Evolutionary conservation across 2,113 vertebrate species (phyloP).

Genomic region (Pachycephala philippinensis): DNA sequence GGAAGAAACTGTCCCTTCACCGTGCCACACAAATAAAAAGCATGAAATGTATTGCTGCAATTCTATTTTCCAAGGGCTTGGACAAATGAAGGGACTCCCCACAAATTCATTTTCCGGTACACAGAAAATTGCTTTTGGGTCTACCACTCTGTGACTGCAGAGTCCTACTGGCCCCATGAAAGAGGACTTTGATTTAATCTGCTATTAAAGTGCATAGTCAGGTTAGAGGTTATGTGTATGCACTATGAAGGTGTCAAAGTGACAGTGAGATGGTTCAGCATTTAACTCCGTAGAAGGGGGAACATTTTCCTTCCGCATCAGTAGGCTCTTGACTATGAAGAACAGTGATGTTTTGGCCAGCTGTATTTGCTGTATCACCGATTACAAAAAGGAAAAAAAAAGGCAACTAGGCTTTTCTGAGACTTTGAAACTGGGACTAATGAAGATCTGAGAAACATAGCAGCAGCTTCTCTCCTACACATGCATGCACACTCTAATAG

Average conservation of each 20-base stretch:
- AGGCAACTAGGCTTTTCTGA: not conserved
- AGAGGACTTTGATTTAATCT: not conserved
- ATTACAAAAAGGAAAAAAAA: not conserved
- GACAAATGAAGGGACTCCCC: not conserved
- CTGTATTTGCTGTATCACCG: not conserved
- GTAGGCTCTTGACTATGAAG: not conserved
- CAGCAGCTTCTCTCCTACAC: not conserved
- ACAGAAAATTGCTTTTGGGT: slow-evolving; percentile 29
- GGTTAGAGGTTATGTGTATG: not conserved
- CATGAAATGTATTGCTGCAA: not conserved
- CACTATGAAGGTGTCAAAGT: not conserved
- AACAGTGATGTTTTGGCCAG: not conserved
- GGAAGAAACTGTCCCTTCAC: not conserved
- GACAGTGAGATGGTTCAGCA: not conserved
- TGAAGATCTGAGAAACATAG: not conserved
- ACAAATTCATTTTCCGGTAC: not conserved
- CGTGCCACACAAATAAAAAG: not conserved
- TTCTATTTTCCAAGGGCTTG: slow-evolving; percentile 2
- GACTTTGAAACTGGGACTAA: not conserved
- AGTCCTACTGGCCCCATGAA: not conserved
- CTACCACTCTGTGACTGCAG: not conserved
- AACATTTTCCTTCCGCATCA: not conserved
- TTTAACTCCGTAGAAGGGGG: not conserved
- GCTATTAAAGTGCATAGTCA: not conserved
- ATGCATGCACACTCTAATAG: not conserved